Evolutionary conservation across 1,140 invertebrate genomes (phyloP).

Genomic region (Thaumetopoea pityocampa): DNA sequence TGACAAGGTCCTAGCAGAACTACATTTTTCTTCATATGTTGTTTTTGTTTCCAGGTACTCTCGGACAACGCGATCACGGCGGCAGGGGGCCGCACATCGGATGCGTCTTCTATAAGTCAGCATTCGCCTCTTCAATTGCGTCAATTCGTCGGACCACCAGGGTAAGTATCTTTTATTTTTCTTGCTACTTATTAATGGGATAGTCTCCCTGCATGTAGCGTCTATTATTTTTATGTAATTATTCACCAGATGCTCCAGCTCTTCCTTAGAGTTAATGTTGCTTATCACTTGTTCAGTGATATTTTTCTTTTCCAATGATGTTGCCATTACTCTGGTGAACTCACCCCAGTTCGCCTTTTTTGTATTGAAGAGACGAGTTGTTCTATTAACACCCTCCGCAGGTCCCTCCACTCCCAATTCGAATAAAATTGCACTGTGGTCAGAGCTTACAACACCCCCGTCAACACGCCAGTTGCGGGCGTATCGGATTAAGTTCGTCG

Average conservation of each 20-base stretch:
- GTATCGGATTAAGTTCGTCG: not conserved
- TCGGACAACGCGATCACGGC: not conserved
- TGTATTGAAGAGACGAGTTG: not conserved
- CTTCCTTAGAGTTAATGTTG: not conserved
- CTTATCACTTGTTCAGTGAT: not conserved
- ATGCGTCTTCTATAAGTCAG: not conserved
- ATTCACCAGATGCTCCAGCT: not conserved
- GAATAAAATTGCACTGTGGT: not conserved
- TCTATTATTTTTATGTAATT: not conserved
- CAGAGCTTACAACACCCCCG: not conserved
- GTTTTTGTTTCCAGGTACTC: not conserved
- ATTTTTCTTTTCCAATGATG: not conserved
- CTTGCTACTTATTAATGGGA: not conserved
- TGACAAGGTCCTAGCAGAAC: not conserved
- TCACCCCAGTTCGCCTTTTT: not conserved
- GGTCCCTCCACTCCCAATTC: not conserved
- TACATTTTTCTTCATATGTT: not conserved
- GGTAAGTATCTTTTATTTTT: not conserved
- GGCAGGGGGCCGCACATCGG: not conserved
- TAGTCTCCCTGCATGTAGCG: not conserved
- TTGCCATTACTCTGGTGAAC: not conserved
- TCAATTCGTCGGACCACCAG: not conserved
- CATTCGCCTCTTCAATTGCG: not conserved
- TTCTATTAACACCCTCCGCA: not conserved
- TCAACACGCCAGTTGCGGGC: not conserved